Conservation (phyloP, 2,888 invertebrate species). For the Cordilura impudica region DNA sequence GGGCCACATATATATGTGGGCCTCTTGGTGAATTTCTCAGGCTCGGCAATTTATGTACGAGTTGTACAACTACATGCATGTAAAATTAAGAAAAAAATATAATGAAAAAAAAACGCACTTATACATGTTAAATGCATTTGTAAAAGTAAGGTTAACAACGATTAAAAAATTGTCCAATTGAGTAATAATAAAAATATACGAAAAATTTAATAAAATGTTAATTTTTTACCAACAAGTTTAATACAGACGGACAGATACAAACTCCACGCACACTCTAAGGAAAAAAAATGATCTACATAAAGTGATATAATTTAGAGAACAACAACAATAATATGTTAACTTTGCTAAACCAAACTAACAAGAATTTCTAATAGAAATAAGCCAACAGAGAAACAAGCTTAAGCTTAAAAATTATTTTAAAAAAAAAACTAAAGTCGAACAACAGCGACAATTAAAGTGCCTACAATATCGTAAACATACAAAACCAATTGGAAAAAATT, state of each 20-base stretch:
- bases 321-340: constrained; percentile 23
- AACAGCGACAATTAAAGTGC: no score
- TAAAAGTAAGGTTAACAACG: constrained; percentile 30
- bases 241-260: background rate
- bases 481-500: no score
- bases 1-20: no score
- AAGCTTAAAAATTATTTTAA: background rate
- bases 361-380: constrained; percentile 8
- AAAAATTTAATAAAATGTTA: constrained; percentile 6
- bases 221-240: constrained; percentile 39
- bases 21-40: no score
- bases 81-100: no score
- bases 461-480: no score
- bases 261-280: constrained; percentile 13
- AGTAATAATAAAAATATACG: constrained; percentile 14
- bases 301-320: constrained; percentile 24
- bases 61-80: no score
- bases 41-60: no score
- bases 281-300: constrained; percentile 29
- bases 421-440: no score
- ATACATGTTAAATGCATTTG: background rate
- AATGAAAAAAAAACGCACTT: no score
- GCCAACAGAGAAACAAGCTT: background rate
- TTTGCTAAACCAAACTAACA: constrained; percentile 3
- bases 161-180: constrained; percentile 26